A percentile compares a stretch with the other conserved stretches of the same genome.
These are phyloP conservation scores for Saturnia japonica DNA, from an alignment of 2,888 invertebrate genomes.

Conservation along the genomic window DNA sequence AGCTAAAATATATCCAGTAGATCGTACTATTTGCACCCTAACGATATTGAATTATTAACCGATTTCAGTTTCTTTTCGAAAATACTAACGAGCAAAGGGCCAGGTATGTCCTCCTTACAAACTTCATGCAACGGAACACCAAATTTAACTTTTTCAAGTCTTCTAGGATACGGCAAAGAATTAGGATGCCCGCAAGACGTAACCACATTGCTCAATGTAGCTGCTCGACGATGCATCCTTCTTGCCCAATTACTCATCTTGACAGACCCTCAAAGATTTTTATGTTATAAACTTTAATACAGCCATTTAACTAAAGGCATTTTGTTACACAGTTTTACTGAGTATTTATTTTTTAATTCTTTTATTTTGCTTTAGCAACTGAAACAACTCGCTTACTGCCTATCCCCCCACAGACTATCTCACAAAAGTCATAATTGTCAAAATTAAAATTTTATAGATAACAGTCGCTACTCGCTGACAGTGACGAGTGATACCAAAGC, in stretches of 20 bases:
- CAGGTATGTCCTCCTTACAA: slow-evolving; percentile 97
- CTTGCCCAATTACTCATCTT: slow-evolving; percentile 96
- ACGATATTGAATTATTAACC: slow-evolving; percentile 31
- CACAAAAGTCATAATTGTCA: no score
- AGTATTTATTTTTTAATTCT: neutral
- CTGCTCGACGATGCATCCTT: slow-evolving; percentile 95
- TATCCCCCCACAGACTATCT: neutral
- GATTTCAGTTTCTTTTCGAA: slow-evolving; percentile 8
- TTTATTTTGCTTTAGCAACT: neutral
- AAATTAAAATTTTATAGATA: no score
- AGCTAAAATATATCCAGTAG: neutral
- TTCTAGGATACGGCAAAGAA: slow-evolving; percentile 89
- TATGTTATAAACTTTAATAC: neutral
- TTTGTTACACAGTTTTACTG: slow-evolving; percentile 10
- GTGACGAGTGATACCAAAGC: no score
- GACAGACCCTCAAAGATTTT: slow-evolving; percentile 29
- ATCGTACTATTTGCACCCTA: slow-evolving; percentile 17
- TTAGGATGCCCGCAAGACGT: slow-evolving; percentile 95
- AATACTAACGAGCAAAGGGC: slow-evolving; percentile 90
- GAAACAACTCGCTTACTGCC: neutral
- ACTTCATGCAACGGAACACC: slow-evolving; percentile 95
- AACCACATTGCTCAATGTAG: slow-evolving; percentile 94
- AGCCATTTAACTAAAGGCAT: slow-evolving; percentile 12
- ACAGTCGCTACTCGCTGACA: no score
- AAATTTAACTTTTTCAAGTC: slow-evolving; percentile 96